Evolutionary conservation across 2,797 vertebrate species (phyloP).

Genomic region (Apogon talboti): DNA sequence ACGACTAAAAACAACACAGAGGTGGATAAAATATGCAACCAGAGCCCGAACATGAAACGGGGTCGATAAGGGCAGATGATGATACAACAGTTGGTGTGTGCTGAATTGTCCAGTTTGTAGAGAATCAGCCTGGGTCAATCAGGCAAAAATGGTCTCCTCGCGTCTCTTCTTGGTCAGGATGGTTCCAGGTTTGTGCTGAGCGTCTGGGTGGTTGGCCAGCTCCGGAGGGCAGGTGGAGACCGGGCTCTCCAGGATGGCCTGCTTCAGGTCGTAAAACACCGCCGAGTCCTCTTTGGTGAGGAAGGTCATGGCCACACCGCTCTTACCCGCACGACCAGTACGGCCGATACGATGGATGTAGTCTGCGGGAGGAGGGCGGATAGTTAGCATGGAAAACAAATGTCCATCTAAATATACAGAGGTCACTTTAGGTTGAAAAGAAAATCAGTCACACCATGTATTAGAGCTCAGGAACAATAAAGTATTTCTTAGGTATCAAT

Average conservation of each 20-base stretch:
- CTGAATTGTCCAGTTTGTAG: background rate
- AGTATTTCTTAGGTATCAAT: no score
- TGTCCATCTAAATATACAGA: no score
- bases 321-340: conserved; percentile 96
- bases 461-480: no score
- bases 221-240: conserved; percentile 97
- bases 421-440: background rate
- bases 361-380: conserved; percentile 75
- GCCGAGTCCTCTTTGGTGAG: conserved; percentile 96
- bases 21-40: background rate
- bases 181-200: conserved; percentile 97
- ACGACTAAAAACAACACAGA: conserved; percentile 1
- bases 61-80: background rate
- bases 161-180: conserved; percentile 99
- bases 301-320: conserved; percentile 96
- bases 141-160: conserved; percentile 98
- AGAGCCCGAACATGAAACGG: conserved; percentile 11
- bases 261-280: conserved; percentile 98
- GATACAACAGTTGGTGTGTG: conserved; percentile 1
- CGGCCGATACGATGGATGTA: conserved; percentile 99
- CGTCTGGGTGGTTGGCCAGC: conserved; percentile 96
- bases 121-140: conserved; percentile 42
- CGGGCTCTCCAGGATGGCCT: conserved; percentile 97
- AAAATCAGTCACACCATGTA: no score
- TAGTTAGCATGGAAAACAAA: background rate